Evolutionary conservation across 1,140 invertebrate genomes (phyloP), one percentile per base, ranked within the genome.

Genomic region (Cheumatopsyche charites): DNA sequence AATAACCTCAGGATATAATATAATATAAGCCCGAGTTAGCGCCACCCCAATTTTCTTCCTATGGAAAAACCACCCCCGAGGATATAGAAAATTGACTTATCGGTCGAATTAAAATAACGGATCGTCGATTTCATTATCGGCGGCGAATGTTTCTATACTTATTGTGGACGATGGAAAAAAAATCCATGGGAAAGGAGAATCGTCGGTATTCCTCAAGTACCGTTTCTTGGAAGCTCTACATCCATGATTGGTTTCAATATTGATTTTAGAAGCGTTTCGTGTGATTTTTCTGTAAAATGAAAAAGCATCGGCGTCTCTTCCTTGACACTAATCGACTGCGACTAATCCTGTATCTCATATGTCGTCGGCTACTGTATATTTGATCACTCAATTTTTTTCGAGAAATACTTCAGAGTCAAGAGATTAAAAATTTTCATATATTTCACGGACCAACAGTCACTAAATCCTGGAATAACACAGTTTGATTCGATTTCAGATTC

Each of bases 201-300:
- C 21, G 2, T 21, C 23, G 43, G 42, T 25, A 41, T 21, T 25
- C 25, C 47, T 66, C 63, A 66, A 66, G 63, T 66, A 47, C 42
- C 43, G 43, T 66, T 66, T 66, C 63, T 66, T 47, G 63, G 63
- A 66, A 66, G 21, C 63, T 66, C 63, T 66, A 43, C 23, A 66
- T 66, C 42, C 63, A 47, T 42, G 25, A 42, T 43, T 63, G 21
- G 43, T 43, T 43, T n/a, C 19, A 42, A 41, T 63, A 43, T 66
- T 66, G 63, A 66, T 47, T 66, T 66, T 66, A 21, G 62, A 41
- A 45, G 55, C 23, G 12, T 23, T 58, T 21, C 55, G 19, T 58
- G 55, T 58, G 23, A 58, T 58, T 45, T 63, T 29, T 9, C n/a
- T n/a, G n/a, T n/a, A n/a, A n/a, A n/a, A n/a, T 13, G 19, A 12